Evolutionary conservation across 2,113 vertebrate genomes (phyloP), one percentile per base, ranked within the genome.

Genomic region (Aepyceros melampus): DNA sequence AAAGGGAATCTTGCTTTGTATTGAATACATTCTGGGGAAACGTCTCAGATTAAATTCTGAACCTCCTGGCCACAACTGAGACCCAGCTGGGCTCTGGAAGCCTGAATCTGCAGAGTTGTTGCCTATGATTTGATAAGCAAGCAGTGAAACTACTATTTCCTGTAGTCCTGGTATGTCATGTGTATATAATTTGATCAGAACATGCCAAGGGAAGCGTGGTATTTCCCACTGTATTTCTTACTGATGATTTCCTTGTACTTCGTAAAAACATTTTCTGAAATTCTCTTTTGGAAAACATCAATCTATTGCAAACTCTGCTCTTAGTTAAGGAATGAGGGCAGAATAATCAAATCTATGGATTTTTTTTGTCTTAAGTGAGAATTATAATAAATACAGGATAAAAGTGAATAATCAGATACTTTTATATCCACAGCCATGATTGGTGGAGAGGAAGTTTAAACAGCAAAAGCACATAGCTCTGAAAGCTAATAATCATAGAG

Each of bases 241-340:
- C 56, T 78, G 5, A 62, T 19, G 19, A 51, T 78, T 47, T 95
- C 36, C 27, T 88, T 96, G 45, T 43, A 45, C 33, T 91, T 95
- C 91, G 74, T 95, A 92, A 96, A 96, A 95, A 45, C 40, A 64
- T 79, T 58, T 83, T 51, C 87, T 76, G 23, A 49, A 96, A 87
- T n/a, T 86, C 33, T 84, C 7, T 40, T 96, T 88, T 74, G 11
- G 49, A 96, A 96, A 96, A 16, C 23, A 31, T 64, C 31, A 74
- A 11, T 83, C 36, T 79, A 6, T 86, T 85, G 74, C 56, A 88
- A 53, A 82, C 47, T 53, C 97, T 87, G 55, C 25, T 49, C 3
- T 2, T 84, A 36, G 53, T 79, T 53, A 96, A 92, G 43, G n/a
- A 7, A 36, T 84, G 89, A 89, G 36, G 27, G 83, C 27, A 79